Percentiles rank a stretch among this genome's conserved stretches.
These are phyloP conservation scores for Tachina grossa DNA, from an alignment of 2,888 invertebrate genomes.

Conservation along the genomic window DNA sequence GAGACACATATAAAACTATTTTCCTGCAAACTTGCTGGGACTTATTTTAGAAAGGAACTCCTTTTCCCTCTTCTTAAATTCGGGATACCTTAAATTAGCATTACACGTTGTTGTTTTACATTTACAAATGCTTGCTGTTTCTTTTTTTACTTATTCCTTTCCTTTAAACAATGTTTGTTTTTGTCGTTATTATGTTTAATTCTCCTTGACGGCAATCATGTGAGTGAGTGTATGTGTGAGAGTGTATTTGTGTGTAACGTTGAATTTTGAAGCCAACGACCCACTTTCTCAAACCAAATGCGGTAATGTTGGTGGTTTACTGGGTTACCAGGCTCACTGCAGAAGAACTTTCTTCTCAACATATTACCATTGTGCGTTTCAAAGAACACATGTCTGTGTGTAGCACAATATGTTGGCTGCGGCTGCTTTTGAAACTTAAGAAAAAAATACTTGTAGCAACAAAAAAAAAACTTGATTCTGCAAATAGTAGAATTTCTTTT, in stretches of 20 bases:
- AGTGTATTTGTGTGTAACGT: constrained; percentile 27
- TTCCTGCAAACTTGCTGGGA: too few species aligned
- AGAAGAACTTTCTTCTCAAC: constrained; percentile 66
- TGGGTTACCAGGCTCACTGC: constrained; percentile 71
- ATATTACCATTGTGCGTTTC: constrained; percentile 34
- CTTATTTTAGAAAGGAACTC: too few species aligned
- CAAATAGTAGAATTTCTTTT: constrained; percentile 13
- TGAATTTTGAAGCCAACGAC: constrained; percentile 67
- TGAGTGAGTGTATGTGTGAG: constrained; percentile 12
- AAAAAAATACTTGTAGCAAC: background rate
- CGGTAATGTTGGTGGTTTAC: constrained; percentile 70
- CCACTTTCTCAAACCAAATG: constrained; percentile 71
- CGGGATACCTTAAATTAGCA: background rate
- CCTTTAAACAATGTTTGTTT: constrained; percentile 35
- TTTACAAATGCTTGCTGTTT: background rate
- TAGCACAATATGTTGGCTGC: constrained; percentile 25
- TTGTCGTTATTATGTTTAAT: constrained; percentile 44
- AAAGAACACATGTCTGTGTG: constrained; percentile 37
- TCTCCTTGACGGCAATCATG: constrained; percentile 60
- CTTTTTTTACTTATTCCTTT: constrained; percentile 11
- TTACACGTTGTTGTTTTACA: constrained; percentile 31
- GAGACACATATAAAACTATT: too few species aligned
- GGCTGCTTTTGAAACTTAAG: constrained; percentile 34
- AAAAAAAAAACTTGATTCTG: constrained; percentile 21
- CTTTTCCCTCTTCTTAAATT: background rate